Percentiles rank a stretch among this genome's conserved stretches.
Evolutionary conservation across 2,797 vertebrate genomes (phyloP).

Genomic region (Triplophysa yarkandensis): DNA sequence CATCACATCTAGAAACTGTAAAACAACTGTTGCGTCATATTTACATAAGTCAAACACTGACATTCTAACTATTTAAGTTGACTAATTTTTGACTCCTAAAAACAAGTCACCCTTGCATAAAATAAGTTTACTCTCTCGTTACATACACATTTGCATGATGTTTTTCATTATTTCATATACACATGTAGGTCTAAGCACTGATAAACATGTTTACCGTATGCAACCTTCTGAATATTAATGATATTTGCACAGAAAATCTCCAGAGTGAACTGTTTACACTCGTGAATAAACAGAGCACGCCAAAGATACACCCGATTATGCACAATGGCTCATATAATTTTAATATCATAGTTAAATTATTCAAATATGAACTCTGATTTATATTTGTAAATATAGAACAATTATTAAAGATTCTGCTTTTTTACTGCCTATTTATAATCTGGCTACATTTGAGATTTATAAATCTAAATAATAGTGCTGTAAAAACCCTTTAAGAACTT

Average conservation of each 20-base stretch:
- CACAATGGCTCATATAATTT: conserved; percentile 60
- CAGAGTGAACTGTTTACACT: conserved; percentile 51
- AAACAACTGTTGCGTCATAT: background rate
- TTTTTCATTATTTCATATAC: conserved; percentile 18
- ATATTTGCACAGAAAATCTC: conserved; percentile 31
- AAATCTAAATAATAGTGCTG: conserved; percentile 8
- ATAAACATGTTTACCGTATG: conserved; percentile 38
- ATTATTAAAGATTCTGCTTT: conserved; percentile 6
- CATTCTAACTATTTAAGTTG: background rate
- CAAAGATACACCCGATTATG: conserved; percentile 50
- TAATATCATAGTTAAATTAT: conserved; percentile 51
- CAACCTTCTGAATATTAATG: conserved; percentile 30
- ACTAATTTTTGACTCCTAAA: background rate
- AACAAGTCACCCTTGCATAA: background rate
- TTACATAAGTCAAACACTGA: background rate
- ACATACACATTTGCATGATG: background rate
- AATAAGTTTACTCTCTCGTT: background rate
- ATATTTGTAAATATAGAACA: conserved; percentile 26
- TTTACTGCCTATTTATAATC: background rate
- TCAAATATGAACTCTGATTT: conserved; percentile 18
- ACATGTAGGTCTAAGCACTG: conserved; percentile 16
- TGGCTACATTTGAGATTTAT: conserved; percentile 1
- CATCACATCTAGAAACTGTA: background rate
- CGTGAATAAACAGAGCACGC: conserved; percentile 56
- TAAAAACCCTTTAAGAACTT: conserved; percentile 3